Base-by-base conservation (phyloP, 2,113 vertebrate genomes). In the Hipposideros armiger region DNA sequence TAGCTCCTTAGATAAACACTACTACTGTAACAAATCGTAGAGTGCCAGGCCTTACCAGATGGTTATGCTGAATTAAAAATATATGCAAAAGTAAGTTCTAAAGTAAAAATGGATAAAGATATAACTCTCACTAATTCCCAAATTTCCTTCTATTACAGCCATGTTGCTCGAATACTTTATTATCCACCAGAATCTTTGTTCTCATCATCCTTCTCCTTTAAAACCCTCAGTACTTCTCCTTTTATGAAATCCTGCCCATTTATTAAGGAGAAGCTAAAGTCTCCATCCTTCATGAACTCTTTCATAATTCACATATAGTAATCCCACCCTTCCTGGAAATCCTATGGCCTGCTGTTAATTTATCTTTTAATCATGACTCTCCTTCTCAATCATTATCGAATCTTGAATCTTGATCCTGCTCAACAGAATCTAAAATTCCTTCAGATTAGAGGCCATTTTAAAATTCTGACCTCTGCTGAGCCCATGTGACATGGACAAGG, bases 31-130 rank as follows among this genome's bases (percentile, higher is more conserved):
- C 96, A 97, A 98, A 97, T 82, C 58, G 26, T 36, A n/a, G 85
- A 77, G 88, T 92, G 96, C 97, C 97, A 98, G 97, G 93, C 58
- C 91, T 91, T 82, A 91, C 95, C 97, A 98, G 97, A 98, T 98
- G 97, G 97, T 96, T 94, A 96, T 82, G 94, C 40, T 97, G 96
- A 97, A 96, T 97, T 93, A 98, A 95, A 97, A 97, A 96, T 93
- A 93, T 94, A 97, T 93, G 96, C 95, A 97, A 94, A 91, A 96
- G 96, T 94, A 97, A 95, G 91, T 96, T 96, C 90, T 93, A 92
- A 97, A 98, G 95, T 93, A 96, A 96, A 97, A 97, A 87, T 92
- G 94, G 91, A 93, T 97, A 83, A 97, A 92, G 88, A 91, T 95
- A 69, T 88, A 97, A 96, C 89, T 97, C 93, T 97, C 76, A 81